These are phyloP conservation scores for Mastigias papua DNA, from an alignment of 30 jellyfish, hydroid and myxozoan genomes.

Conservation along the genomic window DNA sequence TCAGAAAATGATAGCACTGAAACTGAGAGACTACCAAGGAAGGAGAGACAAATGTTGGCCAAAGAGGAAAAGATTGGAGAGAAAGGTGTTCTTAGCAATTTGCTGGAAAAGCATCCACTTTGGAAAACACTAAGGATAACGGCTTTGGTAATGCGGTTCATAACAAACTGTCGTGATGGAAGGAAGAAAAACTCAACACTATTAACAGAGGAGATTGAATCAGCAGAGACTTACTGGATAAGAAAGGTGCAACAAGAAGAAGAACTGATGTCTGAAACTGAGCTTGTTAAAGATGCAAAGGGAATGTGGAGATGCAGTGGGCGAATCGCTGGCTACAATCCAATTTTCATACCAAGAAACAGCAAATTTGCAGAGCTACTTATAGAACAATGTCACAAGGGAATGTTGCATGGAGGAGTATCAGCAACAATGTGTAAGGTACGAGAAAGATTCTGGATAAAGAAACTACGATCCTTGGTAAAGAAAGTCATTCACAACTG, in stretches of 20 bases:
- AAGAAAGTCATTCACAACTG: conserved; percentile 25
- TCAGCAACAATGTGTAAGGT: conserved; percentile 54
- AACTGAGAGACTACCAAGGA: conserved; percentile 9
- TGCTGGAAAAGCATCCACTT: neutral
- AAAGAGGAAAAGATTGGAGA: conserved; percentile 32
- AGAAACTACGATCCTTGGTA: conserved; percentile 40
- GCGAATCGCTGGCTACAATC: conserved; percentile 70
- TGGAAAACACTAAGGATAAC: conserved; percentile 12
- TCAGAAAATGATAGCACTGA: conserved; percentile 1
- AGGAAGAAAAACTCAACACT: conserved; percentile 35
- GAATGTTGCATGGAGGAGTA: conserved; percentile 73
- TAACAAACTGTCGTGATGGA: conserved; percentile 58
- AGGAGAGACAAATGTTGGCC: conserved; percentile 10
- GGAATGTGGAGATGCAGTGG: conserved; percentile 70
- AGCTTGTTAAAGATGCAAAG: conserved; percentile 29
- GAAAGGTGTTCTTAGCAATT: neutral
- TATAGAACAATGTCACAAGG: conserved; percentile 55
- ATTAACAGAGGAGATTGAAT: conserved; percentile 59
- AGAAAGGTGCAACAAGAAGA: conserved; percentile 60
- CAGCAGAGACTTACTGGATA: conserved; percentile 54
- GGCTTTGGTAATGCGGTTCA: conserved; percentile 71
- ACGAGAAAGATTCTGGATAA: conserved; percentile 60
- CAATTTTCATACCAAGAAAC: conserved; percentile 67
- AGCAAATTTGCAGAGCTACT: conserved; percentile 56
- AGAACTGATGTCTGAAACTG: conserved; percentile 38